These are phyloP conservation scores for Drosophila bifasciata DNA, from an alignment of 1,140 invertebrate genomes.

Conservation along the genomic window DNA sequence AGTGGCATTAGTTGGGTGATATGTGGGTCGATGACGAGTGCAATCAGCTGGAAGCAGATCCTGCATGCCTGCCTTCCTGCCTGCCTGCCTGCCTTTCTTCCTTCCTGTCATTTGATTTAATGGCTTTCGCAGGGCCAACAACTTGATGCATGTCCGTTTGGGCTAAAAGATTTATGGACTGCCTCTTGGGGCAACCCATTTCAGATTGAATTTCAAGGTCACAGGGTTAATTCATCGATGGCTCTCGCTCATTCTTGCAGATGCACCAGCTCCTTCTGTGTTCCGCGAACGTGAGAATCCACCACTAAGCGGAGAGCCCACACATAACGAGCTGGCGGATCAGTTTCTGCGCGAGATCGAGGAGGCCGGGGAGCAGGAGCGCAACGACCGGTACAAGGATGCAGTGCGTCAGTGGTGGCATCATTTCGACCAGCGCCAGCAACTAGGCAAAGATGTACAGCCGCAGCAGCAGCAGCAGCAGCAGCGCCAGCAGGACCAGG, in stretches of 20 bases:
- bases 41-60: conserved; percentile 64
- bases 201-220: conserved; percentile 26
- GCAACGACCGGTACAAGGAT: conserved; percentile 85
- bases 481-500: conserved; percentile 22
- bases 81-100: conserved; percentile 9
- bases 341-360: conserved; percentile 86
- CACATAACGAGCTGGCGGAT: conserved; percentile 86
- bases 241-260: conserved; percentile 20
- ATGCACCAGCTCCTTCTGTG: conserved; percentile 41
- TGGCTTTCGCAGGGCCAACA: conserved; percentile 48
- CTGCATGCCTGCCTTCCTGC: conserved; percentile 35
- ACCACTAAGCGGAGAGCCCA: conserved; percentile 34
- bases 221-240: conserved; percentile 32
- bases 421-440: conserved; percentile 85
- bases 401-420: conserved; percentile 86
- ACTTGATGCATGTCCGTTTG: conserved; percentile 60
- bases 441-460: conserved; percentile 51
- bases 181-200: conserved; percentile 4
- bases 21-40: conserved; percentile 58
- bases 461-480: conserved; percentile 59
- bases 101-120: conserved; percentile 74
- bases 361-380: conserved; percentile 80
- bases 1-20: conserved; percentile 15
- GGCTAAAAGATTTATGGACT: conserved; percentile 25
- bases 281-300: conserved; percentile 76